phyloP scores from a whole-genome alignment of 2,113 vertebrate genomes.

The Conger conger region DNA sequence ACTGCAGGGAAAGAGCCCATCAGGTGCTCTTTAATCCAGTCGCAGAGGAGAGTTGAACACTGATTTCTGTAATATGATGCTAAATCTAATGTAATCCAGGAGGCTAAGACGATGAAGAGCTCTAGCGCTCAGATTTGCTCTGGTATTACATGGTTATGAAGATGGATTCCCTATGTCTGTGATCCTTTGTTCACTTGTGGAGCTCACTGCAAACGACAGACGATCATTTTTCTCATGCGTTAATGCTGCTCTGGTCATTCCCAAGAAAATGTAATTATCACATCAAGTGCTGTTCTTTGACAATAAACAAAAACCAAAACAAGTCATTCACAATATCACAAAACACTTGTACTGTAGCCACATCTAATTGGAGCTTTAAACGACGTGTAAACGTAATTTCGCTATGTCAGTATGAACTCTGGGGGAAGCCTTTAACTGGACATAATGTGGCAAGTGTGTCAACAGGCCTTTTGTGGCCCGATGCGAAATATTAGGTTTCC shows the following conservation, averaged over 20 bases:
- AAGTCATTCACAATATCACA: neutral
- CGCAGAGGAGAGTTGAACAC: neutral
- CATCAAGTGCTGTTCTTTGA: no score
- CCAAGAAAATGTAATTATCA: no score
- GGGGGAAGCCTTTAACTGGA: neutral
- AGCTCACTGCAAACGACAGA: neutral
- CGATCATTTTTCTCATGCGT: neutral
- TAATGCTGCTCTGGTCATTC: neutral
- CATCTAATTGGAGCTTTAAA: neutral
- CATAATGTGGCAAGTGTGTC: neutral
- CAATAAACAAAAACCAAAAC: neutral
- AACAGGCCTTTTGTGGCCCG: neutral
- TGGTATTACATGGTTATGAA: neutral
- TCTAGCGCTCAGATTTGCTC: neutral
- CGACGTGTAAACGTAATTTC: neutral
- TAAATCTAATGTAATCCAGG: neutral
- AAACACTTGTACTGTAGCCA: neutral
- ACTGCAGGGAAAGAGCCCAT: neutral
- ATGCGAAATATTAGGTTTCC: neutral
- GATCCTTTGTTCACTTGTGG: neutral
- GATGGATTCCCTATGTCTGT: neutral
- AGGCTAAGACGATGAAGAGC: neutral
- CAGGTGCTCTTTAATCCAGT: neutral
- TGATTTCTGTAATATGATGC: neutral
- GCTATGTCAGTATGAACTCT: neutral